Evolutionary conservation across 2,113 vertebrate species (phyloP).

Genomic region (Osmerus eperlanus): DNA sequence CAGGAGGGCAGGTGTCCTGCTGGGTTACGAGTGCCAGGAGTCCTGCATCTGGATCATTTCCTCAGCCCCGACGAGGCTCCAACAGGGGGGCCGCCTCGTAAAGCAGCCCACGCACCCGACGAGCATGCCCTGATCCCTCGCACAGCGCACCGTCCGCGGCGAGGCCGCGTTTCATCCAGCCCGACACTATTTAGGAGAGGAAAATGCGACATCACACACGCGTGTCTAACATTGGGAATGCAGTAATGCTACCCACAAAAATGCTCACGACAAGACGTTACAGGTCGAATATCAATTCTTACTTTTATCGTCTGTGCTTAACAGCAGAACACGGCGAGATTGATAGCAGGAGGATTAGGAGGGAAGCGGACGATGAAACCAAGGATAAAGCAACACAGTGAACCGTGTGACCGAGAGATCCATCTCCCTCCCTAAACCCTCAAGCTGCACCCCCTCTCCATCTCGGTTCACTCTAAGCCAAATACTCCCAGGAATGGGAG

Average conservation of each 20-base stretch:
- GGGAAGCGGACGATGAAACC: constrained; percentile 36
- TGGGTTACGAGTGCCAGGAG: constrained; percentile 64
- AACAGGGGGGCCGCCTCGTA: constrained; percentile 49
- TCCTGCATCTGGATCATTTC: constrained; percentile 67
- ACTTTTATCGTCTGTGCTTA: constrained; percentile 29
- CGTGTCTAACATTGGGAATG: no score
- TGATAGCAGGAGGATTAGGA: constrained; percentile 36
- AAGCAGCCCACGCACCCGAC: constrained; percentile 57
- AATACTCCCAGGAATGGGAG: constrained; percentile 34
- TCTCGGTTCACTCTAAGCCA: constrained; percentile 23
- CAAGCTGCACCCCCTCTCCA: constrained; percentile 30
- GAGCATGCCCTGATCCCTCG: constrained; percentile 32
- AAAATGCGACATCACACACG: neutral
- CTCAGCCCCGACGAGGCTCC: constrained; percentile 49
- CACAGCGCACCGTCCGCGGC: constrained; percentile 18
- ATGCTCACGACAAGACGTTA: constrained; percentile 14
- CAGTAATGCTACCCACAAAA: constrained; percentile 12
- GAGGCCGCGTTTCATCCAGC: constrained; percentile 39
- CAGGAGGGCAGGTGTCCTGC: constrained; percentile 55
- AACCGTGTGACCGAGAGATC: constrained; percentile 23
- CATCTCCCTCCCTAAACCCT: constrained; percentile 21
- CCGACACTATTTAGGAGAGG: constrained; percentile 18
- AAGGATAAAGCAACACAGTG: constrained; percentile 30
- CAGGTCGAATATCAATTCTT: constrained; percentile 14
- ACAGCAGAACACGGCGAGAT: constrained; percentile 15